Conservation (phyloP, 1,140 invertebrate genomes). For the Listronotus bonariensis region DNA sequence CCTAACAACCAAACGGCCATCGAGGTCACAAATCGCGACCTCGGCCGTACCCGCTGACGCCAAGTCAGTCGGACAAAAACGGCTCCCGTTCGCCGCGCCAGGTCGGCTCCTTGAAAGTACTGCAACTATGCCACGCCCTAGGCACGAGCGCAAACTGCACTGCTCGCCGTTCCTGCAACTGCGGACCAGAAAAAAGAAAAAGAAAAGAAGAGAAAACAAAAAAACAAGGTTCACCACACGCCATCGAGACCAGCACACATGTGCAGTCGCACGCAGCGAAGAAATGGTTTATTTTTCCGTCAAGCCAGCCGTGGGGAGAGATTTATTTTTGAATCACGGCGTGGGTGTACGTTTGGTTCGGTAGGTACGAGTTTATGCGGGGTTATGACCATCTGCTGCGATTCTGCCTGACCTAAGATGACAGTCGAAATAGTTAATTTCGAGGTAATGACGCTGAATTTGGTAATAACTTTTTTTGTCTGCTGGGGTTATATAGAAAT, state of each 20-base stretch:
- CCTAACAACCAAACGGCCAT: constrained; percentile 4
- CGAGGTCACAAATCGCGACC: constrained; percentile 1
- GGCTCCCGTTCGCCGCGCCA: constrained; percentile 4
- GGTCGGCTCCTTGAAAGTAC: neutral
- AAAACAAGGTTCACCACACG: constrained; percentile 10
- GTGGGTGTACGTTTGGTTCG: constrained; percentile 3
- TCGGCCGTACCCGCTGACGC: neutral
- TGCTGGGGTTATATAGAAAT: too few relatives aligned
- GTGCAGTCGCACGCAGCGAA: constrained; percentile 14
- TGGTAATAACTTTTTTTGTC: too few relatives aligned
- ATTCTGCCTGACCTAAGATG: too few relatives aligned
- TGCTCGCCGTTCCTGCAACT: neutral
- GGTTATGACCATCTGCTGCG: neutral
- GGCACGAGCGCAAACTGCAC: constrained; percentile 4
- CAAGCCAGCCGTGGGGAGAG: constrained; percentile 1
- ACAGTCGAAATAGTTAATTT: too few relatives aligned
- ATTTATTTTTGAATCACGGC: constrained; percentile 13
- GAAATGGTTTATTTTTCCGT: constrained; percentile 13
- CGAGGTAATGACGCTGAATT: too few relatives aligned
- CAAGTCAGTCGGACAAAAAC: constrained; percentile 6
- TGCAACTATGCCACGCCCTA: constrained; percentile 1
- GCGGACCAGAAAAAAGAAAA: too few relatives aligned
- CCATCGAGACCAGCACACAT: constrained; percentile 11
- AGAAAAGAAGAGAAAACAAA: neutral
- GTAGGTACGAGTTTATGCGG: neutral